These are phyloP conservation scores for Eudasyphora cyanicolor DNA, from an alignment of 2,888 invertebrate species.

Conservation along the genomic window DNA sequence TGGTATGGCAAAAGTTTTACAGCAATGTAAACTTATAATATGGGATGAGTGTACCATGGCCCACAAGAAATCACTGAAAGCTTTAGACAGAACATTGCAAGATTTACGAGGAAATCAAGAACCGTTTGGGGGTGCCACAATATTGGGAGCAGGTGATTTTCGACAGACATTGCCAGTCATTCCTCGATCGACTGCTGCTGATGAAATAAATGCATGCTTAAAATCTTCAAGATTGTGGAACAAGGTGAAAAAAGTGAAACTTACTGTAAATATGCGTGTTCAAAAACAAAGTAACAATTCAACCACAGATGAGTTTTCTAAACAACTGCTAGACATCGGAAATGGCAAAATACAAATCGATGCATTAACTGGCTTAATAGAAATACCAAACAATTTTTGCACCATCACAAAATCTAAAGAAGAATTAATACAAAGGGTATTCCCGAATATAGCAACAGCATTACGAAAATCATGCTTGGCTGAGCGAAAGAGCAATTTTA, in stretches of 20 bases:
- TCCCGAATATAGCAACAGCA: conserved; percentile 11
- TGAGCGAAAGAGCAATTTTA: conserved; percentile 17
- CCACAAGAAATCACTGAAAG: conserved; percentile 34
- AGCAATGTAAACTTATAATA: conserved; percentile 41
- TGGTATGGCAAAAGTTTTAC: conserved; percentile 50
- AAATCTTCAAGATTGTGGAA: conserved; percentile 49
- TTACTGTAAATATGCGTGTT: conserved; percentile 35
- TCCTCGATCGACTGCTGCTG: conserved; percentile 48
- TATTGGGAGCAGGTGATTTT: conserved; percentile 58
- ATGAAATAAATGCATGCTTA: conserved; percentile 52
- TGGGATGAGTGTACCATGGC: conserved; percentile 32
- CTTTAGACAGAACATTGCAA: conserved; percentile 58
- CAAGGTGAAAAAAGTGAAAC: conserved; percentile 37
- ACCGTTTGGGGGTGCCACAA: conserved; percentile 41
- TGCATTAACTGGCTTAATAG: conserved; percentile 25
- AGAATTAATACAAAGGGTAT: conserved; percentile 5
- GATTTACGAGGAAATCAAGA: conserved; percentile 53
- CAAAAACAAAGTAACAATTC: conserved; percentile 37
- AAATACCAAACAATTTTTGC: neutral
- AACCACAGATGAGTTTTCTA: conserved; percentile 49
- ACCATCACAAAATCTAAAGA: conserved; percentile 8
- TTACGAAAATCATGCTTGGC: conserved; percentile 22
- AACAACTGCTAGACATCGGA: conserved; percentile 55
- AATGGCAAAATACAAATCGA: conserved; percentile 63
- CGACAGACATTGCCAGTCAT: conserved; percentile 53